Conservation (phyloP, 2,888 invertebrate genomes). For the Lordiphosa andalusiaca region DNA sequence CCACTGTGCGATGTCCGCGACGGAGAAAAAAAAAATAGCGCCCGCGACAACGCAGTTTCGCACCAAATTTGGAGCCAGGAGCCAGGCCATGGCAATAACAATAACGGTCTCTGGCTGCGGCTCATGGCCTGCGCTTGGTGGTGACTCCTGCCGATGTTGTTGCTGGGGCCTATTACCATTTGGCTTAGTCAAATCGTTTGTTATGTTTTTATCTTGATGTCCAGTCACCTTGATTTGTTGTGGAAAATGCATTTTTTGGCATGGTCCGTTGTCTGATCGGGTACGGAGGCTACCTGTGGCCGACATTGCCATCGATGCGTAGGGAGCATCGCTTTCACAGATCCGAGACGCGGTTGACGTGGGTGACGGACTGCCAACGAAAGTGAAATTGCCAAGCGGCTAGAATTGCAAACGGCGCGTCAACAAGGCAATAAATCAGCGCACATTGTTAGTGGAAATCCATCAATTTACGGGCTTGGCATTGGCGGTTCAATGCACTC, state of each 20-base stretch:
- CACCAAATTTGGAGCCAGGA: conserved; percentile 69
- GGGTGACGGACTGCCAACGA: conserved; percentile 61
- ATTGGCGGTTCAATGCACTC: conserved; percentile 41
- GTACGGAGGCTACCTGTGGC: conserved; percentile 38
- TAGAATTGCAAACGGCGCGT: conserved; percentile 56
- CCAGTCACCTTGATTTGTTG: conserved; percentile 80
- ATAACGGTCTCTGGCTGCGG: conserved; percentile 52
- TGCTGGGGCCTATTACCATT: conserved; percentile 65
- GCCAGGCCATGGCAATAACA: conserved; percentile 66
- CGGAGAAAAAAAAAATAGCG: conserved; percentile 32
- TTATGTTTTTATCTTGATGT: conserved; percentile 79
- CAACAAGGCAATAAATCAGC: conserved; percentile 43
- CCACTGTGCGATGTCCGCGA: conserved; percentile 53
- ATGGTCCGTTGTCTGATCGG: conserved; percentile 44
- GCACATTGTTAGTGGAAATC: conserved; percentile 44
- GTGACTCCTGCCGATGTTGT: conserved; percentile 33
- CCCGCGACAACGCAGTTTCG: conserved; percentile 69
- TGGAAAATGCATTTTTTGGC: conserved; percentile 78
- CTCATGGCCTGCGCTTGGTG: conserved; percentile 11
- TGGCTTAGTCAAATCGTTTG: conserved; percentile 78
- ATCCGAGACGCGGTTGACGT: conserved; percentile 19
- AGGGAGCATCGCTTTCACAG: conserved; percentile 65
- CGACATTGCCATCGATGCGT: conserved; percentile 44
- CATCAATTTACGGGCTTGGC: conserved; percentile 54
- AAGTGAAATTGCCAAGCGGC: conserved; percentile 52